Base-by-base conservation (phyloP, 2,888 invertebrate species). In the Campaea margaritaria region DNA sequence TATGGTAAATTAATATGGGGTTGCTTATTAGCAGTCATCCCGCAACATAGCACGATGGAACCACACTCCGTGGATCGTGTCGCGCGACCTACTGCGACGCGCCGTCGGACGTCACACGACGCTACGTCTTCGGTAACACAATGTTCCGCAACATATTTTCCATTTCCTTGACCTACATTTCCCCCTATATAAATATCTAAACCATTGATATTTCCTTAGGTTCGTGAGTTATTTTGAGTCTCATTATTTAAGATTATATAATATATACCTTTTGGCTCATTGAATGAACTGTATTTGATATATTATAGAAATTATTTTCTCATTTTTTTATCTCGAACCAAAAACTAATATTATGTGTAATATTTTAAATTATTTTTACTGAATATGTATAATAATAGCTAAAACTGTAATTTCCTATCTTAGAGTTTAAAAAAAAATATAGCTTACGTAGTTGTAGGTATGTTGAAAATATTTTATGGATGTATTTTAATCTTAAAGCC, bases 381-480 rank as follows among this genome's bases (percentile, higher is more conserved):
- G 7, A 10, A 3, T 12, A 2, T 36, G 11, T 36, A 36, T 36
- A 36, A 36, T 36, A n/a, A 21, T 21, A 2, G 5, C 21, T 21
- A 12, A 21, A 7, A 7, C 2, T 21, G 21, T 21, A n/a, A 1
- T n/a, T 43, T n/a, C 21, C 21, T n/a, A n/a, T n/a, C 3, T 16
- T 21, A 31, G 14, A 7, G 31, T 31, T 31, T 31, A 7, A 15
- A 43, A 38, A 36, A 34, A 31, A 38, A 11, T 7, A 31, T 39
- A 14, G 15, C 27, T 31, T 28, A 13, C 14, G 21, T 62, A 53
- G 51, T 52, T 65, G 67, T 63, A 64, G 62, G 21, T 3, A 52
- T 69, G 27, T 58, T 58, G 63, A 21, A 52, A 64, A 68, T 50
- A 44, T 47, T 65, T 55, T 62, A 66, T 66, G 54, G 65, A 69